Conservation (phyloP, 2,797 vertebrate species). For the Pelodytes ibericus region DNA sequence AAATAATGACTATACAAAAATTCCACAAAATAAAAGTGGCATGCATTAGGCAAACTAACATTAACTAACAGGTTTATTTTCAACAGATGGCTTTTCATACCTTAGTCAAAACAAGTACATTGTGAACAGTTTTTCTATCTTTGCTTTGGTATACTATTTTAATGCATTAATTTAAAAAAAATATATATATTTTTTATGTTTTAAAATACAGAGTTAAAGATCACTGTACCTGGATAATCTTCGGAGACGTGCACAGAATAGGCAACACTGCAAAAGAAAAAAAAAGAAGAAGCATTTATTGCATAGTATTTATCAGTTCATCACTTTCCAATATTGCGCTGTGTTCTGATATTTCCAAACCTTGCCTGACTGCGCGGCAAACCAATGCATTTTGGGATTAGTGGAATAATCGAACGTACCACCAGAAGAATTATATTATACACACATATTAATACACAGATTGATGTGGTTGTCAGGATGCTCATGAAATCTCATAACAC, state of each 20-base stretch:
- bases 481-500: background rate
- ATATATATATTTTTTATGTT: background rate
- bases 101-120: too few relatives aligned
- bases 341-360: background rate
- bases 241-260: conserved; percentile 88
- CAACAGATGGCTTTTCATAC: too few relatives aligned
- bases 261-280: conserved; percentile 74
- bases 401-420: background rate
- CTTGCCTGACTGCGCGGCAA: background rate
- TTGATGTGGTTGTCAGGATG: background rate
- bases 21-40: too few relatives aligned
- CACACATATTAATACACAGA: conserved; percentile 13
- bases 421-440: conserved; percentile 8
- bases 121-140: too few relatives aligned
- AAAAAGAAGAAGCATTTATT: conserved; percentile 14
- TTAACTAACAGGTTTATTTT: too few relatives aligned
- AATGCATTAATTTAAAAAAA: background rate
- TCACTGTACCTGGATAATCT: conserved; percentile 86
- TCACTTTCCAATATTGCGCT: background rate
- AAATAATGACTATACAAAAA: too few relatives aligned
- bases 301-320: background rate
- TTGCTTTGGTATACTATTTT: too few relatives aligned
- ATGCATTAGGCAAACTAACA: too few relatives aligned
- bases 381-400: background rate
- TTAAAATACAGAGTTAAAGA: conserved; percentile 26